These are phyloP conservation scores for Drosophila persimilis DNA, from an alignment of 1,140 invertebrate species.

Conservation along the genomic window DNA sequence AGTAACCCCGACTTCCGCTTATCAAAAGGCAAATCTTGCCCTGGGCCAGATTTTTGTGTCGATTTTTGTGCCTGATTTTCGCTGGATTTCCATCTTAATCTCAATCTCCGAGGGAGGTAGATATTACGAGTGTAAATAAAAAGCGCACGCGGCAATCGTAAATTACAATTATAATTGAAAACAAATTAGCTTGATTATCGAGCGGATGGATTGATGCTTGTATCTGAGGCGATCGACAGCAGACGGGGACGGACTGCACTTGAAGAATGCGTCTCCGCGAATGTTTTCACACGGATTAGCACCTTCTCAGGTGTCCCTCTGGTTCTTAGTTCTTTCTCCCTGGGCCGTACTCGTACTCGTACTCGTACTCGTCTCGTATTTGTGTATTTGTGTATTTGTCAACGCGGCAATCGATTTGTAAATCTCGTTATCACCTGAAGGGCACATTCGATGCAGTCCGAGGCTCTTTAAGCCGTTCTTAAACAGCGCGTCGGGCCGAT, in stretches of 20 bases:
- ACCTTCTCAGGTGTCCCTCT: slow-evolving; percentile 51
- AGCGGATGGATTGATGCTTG: slow-evolving; percentile 33
- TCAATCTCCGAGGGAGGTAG: slow-evolving; percentile 8
- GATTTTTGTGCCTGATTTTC: slow-evolving; percentile 18
- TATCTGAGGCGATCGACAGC: slow-evolving; percentile 9
- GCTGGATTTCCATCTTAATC: too few relatives aligned
- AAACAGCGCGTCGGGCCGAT: slow-evolving; percentile 60
- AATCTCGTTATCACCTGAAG: slow-evolving; percentile 75
- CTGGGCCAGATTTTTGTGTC: slow-evolving; percentile 44
- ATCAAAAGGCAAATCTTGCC: slow-evolving; percentile 65
- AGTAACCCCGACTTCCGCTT: slow-evolving; percentile 58
- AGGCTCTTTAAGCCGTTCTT: slow-evolving; percentile 61
- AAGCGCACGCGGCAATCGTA: slow-evolving; percentile 57
- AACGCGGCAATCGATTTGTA: slow-evolving; percentile 77
- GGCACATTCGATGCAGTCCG: neutral
- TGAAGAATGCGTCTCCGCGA: slow-evolving; percentile 17
- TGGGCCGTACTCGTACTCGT: neutral
- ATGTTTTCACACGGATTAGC: slow-evolving; percentile 36
- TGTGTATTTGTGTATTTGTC: slow-evolving; percentile 51
- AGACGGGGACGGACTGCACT: slow-evolving; percentile 6
- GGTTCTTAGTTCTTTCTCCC: slow-evolving; percentile 6
- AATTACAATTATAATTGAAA: slow-evolving; percentile 55
- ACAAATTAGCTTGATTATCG: slow-evolving; percentile 75
- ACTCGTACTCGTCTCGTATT: neutral
- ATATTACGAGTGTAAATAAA: slow-evolving; percentile 62